Evolutionary conservation across 2,797 vertebrate genomes (phyloP).

Genomic region (Schizothorax lantsangensis): DNA sequence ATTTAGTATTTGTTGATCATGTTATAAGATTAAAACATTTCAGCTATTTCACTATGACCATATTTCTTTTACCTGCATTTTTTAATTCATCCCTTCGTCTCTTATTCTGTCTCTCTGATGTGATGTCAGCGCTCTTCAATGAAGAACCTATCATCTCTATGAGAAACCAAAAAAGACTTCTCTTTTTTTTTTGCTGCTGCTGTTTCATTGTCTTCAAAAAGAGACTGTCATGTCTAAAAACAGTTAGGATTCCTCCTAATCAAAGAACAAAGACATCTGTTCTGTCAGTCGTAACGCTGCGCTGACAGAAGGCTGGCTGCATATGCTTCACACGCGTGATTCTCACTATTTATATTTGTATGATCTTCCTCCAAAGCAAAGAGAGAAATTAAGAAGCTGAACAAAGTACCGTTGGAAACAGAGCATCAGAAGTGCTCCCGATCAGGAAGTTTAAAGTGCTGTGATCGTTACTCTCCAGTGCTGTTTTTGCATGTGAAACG

Average conservation of each 20-base stretch:
- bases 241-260: slow-evolving; percentile 66
- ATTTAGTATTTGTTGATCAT: not conserved
- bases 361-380: slow-evolving; percentile 31
- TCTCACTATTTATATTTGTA: slow-evolving; percentile 13
- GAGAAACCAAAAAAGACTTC: slow-evolving; percentile 52
- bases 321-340: slow-evolving; percentile 6
- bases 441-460: not conserved
- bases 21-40: not conserved
- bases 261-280: slow-evolving; percentile 69
- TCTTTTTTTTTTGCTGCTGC: slow-evolving; percentile 49
- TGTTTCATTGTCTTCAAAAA: slow-evolving; percentile 72
- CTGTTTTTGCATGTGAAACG: slow-evolving; percentile 35
- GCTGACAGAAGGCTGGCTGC: slow-evolving; percentile 7
- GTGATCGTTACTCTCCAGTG: slow-evolving; percentile 10
- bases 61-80: not conserved
- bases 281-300: slow-evolving; percentile 61
- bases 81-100: slow-evolving; percentile 59
- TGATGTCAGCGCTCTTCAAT: slow-evolving; percentile 73
- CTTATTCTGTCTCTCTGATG: slow-evolving; percentile 71
- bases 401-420: not conserved
- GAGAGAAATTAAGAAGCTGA: slow-evolving; percentile 12
- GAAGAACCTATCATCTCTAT: slow-evolving; percentile 74
- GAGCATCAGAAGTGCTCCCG: slow-evolving; percentile 4
- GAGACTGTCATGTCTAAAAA: slow-evolving; percentile 69
- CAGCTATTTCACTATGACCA: not conserved